Base-by-base conservation (phyloP, 2,888 invertebrate species). In the Lagria hirta region DNA sequence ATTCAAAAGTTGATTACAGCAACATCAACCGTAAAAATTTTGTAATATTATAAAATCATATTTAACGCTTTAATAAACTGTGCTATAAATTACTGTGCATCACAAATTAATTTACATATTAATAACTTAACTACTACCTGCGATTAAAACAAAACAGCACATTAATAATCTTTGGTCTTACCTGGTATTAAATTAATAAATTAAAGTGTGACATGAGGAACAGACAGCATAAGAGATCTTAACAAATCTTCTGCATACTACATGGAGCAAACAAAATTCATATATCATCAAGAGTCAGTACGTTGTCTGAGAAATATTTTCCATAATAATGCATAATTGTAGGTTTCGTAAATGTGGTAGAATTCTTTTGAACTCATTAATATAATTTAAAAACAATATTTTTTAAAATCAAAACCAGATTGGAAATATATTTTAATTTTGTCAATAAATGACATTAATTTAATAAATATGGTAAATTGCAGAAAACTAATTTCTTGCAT, bases 331-430 rank as follows among this genome's bases (percentile, higher is more conserved):
- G 43, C 56, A 58, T 61, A 61, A 61, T 61, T 61, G 61, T 43
- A 51, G 60, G 61, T 54, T 60, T 54, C 33, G 54, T 48, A 52
- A 51, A 58, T 59, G 51, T 55, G 51, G 52, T 48, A 50, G 57
- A 54, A 60, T 61, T 56, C 56, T 55, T 54, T 45, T 43, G 47
- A 54, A 55, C 54, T 62, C 62, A 59, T 62, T 61, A 61, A 60
- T 57, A 47, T 60, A 58, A 62, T 62, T 60, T n/a, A n/a, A n/a
- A n/a, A n/a, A n/a, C n/a, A n/a, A n/a, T n/a, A n/a, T n/a, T n/a
- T n/a, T n/a, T n/a, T n/a, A n/a, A n/a, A n/a, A n/a, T n/a, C n/a
- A n/a, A n/a, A n/a, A n/a, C n/a, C n/a, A n/a, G n/a, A n/a, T n/a
- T n/a, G n/a, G n/a, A n/a, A n/a, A n/a, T n/a, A n/a, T n/a, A n/a